These are phyloP conservation scores for Gorsachius goisagi DNA, from an alignment of 2,113 vertebrate genomes.

Conservation along the genomic window DNA sequence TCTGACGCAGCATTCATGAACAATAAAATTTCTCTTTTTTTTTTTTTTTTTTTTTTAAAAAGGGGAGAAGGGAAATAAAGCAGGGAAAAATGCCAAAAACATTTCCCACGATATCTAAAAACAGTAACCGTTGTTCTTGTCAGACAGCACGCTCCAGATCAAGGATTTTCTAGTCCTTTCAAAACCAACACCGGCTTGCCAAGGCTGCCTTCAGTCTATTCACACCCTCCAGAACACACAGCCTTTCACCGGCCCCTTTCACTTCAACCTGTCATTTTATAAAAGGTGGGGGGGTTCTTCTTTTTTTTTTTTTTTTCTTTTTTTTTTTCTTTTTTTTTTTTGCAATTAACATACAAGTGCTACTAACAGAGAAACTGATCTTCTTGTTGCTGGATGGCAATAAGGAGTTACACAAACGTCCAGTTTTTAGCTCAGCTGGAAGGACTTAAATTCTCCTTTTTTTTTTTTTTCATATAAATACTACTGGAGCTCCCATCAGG, in stretches of 20 bases:
- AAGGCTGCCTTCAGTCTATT: slow-evolving; percentile 42
- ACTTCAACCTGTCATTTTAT: background rate
- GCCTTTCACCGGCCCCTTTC: slow-evolving; percentile 8
- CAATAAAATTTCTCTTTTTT: slow-evolving; percentile 53
- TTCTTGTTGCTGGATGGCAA: slow-evolving; percentile 45
- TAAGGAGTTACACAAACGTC: slow-evolving; percentile 49
- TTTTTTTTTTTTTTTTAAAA: slow-evolving; percentile 35
- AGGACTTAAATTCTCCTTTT: slow-evolving; percentile 60
- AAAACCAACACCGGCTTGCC: slow-evolving; percentile 43
- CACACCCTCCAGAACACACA: slow-evolving; percentile 40
- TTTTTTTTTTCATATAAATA: slow-evolving; percentile 64
- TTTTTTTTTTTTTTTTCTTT: background rate
- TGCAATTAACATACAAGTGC: slow-evolving; percentile 75
- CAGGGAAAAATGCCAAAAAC: slow-evolving; percentile 72
- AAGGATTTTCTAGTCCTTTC: slow-evolving; percentile 50
- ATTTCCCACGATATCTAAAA: slow-evolving; percentile 75
- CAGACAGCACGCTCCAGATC: slow-evolving; percentile 67
- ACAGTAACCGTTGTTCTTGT: slow-evolving; percentile 72
- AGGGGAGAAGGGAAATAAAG: slow-evolving; percentile 51
- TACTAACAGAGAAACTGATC: slow-evolving; percentile 61
- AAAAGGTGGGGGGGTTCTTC: background rate
- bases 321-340: slow-evolving; percentile 2
- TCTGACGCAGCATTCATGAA: slow-evolving; percentile 50
- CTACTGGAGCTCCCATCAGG: slow-evolving; percentile 50
- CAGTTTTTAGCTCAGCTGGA: slow-evolving; percentile 61